phyloP scores from a whole-genome alignment of 2,888 invertebrate genomes.

The Netelia virgata region DNA sequence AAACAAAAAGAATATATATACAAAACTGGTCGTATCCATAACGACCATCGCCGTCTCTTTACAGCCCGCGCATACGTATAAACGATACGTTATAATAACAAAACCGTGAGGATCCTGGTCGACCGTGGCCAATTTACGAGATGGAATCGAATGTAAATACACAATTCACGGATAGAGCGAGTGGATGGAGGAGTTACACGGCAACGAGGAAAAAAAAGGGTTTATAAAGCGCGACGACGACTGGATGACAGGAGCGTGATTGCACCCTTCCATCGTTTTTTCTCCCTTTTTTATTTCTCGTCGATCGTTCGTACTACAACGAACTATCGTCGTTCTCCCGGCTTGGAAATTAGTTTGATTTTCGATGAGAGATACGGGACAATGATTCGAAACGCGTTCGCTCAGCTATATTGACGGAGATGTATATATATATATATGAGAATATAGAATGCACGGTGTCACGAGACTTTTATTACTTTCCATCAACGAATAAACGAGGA shows the following conservation, averaged over 20 bases:
- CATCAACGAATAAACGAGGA: slow-evolving; percentile 39
- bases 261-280: not conserved
- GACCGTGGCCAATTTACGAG: slow-evolving; percentile 56
- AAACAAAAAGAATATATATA: not conserved
- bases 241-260: slow-evolving; percentile 7
- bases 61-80: not conserved
- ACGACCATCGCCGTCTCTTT: slow-evolving; percentile 12
- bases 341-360: not conserved
- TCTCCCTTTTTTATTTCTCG: not conserved
- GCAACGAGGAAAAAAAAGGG: slow-evolving; percentile 69
- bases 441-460: too few species aligned
- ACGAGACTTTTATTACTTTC: slow-evolving; percentile 15
- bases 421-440: not conserved
- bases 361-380: not conserved
- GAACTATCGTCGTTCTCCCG: not conserved
- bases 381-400: not conserved
- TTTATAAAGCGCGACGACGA: slow-evolving; percentile 8
- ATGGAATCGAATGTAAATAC: slow-evolving; percentile 54
- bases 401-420: not conserved
- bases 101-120: not conserved
- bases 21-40: slow-evolving; percentile 8
- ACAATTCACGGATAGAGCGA: slow-evolving; percentile 55
- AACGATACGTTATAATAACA: slow-evolving; percentile 35
- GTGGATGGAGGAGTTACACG: slow-evolving; percentile 61
- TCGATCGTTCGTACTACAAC: not conserved